Base-by-base conservation (phyloP, 2,888 invertebrate species). In the Pachymerium ferrugineum region DNA sequence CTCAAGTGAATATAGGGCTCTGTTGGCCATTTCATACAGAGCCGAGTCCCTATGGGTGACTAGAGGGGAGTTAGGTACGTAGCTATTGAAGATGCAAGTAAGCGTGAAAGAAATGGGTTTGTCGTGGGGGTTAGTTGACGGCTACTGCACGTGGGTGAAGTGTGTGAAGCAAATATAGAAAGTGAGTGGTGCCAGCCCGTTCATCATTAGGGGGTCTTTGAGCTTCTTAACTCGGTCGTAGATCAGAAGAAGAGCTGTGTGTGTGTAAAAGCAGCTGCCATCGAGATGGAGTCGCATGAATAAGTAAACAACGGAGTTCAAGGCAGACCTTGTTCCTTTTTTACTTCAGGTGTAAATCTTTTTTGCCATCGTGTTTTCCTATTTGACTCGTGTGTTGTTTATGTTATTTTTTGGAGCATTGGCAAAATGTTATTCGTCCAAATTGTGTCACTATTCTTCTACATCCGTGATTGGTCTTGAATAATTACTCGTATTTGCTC, bases 71-170 rank as follows among this genome's bases (percentile, higher is more conserved):
- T 42, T 8, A 42, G 16, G 14, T 12, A 42, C n/a, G 14, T 16
- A 8, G 5, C 47, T 47, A n/a, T 16, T 47, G 47, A 47, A 47
- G 47, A 47, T 47, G 47, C 47, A 47, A 47, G 47, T 2, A 47
- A 47, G 47, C 47, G 47, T 47, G 47, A 47, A 47, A 47, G 47
- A 42, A 42, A 42, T 42, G 42, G 42, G 42, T 42, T 42, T 42
- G 42, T 42, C n/a, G 12, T 42, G 42, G 16, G 14, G 14, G n/a
- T 19, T 47, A 16, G 47, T 47, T 47, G 47, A 47, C 19, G 4
- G 47, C n/a, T 14, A 47, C 19, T 2, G 47, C 22, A 16, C 16
- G 8, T 14, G n/a, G 47, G 16, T 47, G 47, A 47, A 47, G n/a
- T 47, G 47, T 47, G 47, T 3, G 47, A 47, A 22, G 19, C 1